Percentiles rank a stretch among this genome's conserved stretches.
phyloP scores from a whole-genome alignment of 2,113 vertebrate genomes.

The Bolborhynchus lineola region DNA sequence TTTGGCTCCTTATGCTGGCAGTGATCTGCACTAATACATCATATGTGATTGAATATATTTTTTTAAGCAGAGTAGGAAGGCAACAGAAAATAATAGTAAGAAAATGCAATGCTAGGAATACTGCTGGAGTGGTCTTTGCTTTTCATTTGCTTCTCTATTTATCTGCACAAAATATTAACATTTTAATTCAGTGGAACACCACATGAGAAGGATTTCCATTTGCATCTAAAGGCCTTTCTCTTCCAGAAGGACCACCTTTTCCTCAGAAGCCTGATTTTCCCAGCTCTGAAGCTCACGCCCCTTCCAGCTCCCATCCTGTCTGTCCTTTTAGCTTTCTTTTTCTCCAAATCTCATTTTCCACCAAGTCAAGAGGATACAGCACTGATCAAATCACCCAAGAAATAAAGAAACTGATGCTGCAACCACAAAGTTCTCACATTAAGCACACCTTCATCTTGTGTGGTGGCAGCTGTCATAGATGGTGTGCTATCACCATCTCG shows the following conservation, averaged over 20 bases:
- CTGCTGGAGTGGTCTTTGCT: not conserved
- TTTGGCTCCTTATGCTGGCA: not conserved
- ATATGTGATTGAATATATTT: not conserved
- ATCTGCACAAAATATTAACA: not conserved
- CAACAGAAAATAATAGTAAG: not conserved
- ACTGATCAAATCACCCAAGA: not conserved
- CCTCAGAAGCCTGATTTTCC: not conserved
- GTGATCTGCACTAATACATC: not conserved
- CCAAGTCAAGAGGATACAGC: not conserved
- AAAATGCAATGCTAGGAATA: not conserved
- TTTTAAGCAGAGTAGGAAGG: not conserved
- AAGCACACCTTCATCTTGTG: not conserved
- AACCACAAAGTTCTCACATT: not conserved
- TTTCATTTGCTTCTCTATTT: not conserved
- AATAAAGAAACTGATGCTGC: not conserved
- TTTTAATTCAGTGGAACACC: not conserved
- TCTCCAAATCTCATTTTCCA: not conserved
- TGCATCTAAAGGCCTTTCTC: not conserved
- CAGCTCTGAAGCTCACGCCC: not conserved
- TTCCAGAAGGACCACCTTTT: not conserved
- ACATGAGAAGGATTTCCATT: not conserved
- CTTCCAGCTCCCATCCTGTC: not conserved
- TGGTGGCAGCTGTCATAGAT: not conserved
- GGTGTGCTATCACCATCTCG: not conserved
- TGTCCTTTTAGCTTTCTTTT: not conserved